These are phyloP conservation scores for Temnothorax ravouxi DNA, from an alignment of 2,888 invertebrate species.

Conservation along the genomic window DNA sequence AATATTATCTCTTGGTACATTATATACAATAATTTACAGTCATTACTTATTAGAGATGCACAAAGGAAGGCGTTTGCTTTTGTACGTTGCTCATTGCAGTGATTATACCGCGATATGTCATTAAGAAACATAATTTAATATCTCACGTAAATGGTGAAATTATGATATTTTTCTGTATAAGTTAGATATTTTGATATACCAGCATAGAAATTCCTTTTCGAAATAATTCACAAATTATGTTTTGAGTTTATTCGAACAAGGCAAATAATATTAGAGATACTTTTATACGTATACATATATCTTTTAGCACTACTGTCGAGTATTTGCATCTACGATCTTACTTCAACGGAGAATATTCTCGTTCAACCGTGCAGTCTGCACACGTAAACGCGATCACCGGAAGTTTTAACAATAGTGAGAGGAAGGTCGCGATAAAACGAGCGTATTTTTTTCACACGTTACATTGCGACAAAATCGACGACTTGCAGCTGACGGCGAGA, in stretches of 20 bases:
- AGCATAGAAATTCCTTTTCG: not conserved
- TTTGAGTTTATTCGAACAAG: not conserved
- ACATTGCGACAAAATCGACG: slow-evolving; percentile 32
- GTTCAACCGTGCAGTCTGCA: not conserved
- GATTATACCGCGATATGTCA: slow-evolving; percentile 3
- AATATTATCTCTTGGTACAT: not conserved
- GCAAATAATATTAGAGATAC: not conserved
- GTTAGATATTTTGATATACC: not conserved
- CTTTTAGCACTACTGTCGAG: not conserved
- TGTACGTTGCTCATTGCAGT: not conserved
- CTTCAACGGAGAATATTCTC: not conserved
- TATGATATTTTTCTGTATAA: not conserved
- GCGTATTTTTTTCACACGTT: slow-evolving; percentile 20
- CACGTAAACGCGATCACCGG: not conserved
- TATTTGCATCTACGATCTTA: not conserved
- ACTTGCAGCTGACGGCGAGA: slow-evolving; percentile 36
- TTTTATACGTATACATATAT: not conserved
- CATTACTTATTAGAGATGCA: not conserved
- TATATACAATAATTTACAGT: slow-evolving; percentile 28
- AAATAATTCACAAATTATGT: not conserved
- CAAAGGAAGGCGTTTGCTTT: slow-evolving; percentile 15
- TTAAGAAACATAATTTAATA: slow-evolving; percentile 22
- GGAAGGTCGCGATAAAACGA: slow-evolving; percentile 14
- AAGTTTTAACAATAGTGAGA: slow-evolving; percentile 35
- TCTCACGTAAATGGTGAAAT: not conserved